phyloP scores from a whole-genome alignment of 2,113 vertebrate genomes.

The Chaetura pelagica region DNA sequence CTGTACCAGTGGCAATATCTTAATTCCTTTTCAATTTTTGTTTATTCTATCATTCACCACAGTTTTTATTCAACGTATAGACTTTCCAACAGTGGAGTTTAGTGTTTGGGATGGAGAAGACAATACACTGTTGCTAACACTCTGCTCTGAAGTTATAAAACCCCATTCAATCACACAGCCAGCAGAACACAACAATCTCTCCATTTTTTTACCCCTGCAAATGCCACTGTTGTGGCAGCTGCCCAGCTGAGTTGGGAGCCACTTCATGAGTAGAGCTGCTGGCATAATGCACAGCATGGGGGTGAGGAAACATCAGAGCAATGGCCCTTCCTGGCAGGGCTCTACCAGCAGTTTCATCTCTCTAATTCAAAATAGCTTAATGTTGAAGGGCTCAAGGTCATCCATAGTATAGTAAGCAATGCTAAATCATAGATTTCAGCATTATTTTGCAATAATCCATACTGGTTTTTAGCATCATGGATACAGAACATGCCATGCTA shows the following conservation, averaged over 20 bases:
- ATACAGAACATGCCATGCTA: background rate
- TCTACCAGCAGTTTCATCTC: background rate
- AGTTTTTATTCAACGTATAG: background rate
- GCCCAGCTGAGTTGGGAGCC: background rate
- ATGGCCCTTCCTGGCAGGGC: background rate
- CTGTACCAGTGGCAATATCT: background rate
- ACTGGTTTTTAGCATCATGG: background rate
- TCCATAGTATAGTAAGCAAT: background rate
- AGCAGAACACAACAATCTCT: background rate
- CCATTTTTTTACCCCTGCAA: background rate
- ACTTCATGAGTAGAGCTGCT: background rate
- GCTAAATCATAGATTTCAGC: background rate
- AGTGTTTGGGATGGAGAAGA: background rate
- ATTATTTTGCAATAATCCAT: background rate
- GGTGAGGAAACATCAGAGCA: background rate
- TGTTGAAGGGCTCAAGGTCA: background rate
- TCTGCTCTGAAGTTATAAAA: background rate
- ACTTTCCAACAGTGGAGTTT: background rate
- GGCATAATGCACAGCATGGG: background rate
- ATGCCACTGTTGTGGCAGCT: background rate
- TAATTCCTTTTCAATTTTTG: background rate
- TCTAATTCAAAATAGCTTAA: background rate
- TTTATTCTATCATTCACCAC: background rate
- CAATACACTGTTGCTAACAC: background rate
- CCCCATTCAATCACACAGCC: fast-evolving